Evolutionary conservation across 2,797 vertebrate species (phyloP), one percentile per base, ranked within the genome.

Genomic region (Smutsia gigantea): DNA sequence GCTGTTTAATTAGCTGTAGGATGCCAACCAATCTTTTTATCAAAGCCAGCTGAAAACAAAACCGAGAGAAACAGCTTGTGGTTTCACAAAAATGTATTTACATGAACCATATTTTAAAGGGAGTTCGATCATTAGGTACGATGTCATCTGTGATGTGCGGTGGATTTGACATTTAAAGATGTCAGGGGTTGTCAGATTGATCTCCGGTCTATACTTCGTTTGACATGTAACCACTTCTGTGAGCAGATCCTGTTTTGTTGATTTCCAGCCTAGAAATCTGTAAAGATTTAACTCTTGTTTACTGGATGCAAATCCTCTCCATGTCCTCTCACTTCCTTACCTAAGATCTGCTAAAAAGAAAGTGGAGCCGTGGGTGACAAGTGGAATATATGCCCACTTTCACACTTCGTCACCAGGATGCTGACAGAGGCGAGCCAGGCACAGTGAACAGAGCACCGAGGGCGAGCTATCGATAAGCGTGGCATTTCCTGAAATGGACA

Each of bases 41-140:
- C 98, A 98, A 98, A 98, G 98, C 97, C 97, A 97, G 97, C 98
- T 98, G 98, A 99, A 99, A 99, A 99, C 99, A 99, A 99, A 99
- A 99, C 99, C 98, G 99, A 99, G 98, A 99, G 98, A 99, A 99
- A 98, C 98, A 99, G 96, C 98, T 98, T 99, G 99, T 99, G 99
- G 99, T 98, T 99, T 99, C 99, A 97, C 97, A 96, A 97, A 98
- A 98, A 96, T 97, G 96, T 98, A 98, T 98, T 98, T 98, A 98
- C 98, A 98, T 98, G 97, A 98, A 98, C 97, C 95, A 75, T 97
- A 97, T 98, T 98, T 92, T 96, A 98, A 98, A 98, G 86, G 94
- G 89, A 95, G 96, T 97, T 97, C 72, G 94, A 97, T 97, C 94
- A 84, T 46, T 69, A 96, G 90, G 93, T 77, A 92, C 93, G 90